Base-by-base conservation (phyloP, 2,888 invertebrate genomes). In the Hypercompe scribonia region DNA sequence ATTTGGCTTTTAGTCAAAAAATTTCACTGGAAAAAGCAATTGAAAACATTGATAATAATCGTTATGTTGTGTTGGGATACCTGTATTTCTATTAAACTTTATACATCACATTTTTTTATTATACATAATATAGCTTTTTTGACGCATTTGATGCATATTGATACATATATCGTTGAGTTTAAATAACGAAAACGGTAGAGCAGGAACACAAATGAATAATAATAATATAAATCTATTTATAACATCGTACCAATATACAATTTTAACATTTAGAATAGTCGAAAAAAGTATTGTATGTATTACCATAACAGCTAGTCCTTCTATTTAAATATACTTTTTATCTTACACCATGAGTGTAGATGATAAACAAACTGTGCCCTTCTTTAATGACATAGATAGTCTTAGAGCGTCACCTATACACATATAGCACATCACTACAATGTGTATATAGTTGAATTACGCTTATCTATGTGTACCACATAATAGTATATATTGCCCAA, bases 401-500 rank as follows among this genome's bases (percentile, higher is more conserved):
- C 65, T 66, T 39, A 39, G 65, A 61, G 61, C 61, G 61, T 61
- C 61, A 61, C 61, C 7, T 61, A 61, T 31, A 61, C 18, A 61
- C 61, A 61, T 58, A 54, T 61, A 21, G 50, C 68, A 73, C 67
- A 71, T 70, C 70, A 69, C 46, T 63, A 73, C 68, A 68, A 64
- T 28, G 58, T 58, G 67, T 72, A 24, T 58, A 46, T 71, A 68
- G 78, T 82, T 31, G 70, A 75, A 82, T 75, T 68, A 76, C 68
- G 71, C 76, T 75, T 71, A 81, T 73, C 71, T 70, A 75, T 58
- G 78, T 68, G 75, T 71, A 65, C 50, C 34, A 65, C 42, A 73
- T 75, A 77, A 80, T 80, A 75, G 70, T 77, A 73, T 78, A 75
- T 65, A 70, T 65, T 76, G 70, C 67, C 73, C n/a, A 75, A 73